phyloP scores from a whole-genome alignment of 1,140 invertebrate species.

The Aleiodes sp. region DNA sequence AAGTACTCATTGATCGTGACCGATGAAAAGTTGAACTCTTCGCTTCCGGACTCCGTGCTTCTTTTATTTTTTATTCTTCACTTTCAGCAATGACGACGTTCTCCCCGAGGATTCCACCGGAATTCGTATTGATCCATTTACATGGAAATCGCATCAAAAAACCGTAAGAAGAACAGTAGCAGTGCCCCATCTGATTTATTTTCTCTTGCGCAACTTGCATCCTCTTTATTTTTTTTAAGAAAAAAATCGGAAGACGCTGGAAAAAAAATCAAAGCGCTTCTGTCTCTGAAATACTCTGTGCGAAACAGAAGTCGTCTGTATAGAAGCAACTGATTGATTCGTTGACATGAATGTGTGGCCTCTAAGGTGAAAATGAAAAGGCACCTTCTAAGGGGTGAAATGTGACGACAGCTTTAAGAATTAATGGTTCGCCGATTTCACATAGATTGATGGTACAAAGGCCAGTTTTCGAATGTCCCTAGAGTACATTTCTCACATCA shows the following conservation, averaged over 20 bases:
- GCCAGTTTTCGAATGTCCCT: background rate
- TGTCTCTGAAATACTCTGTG: background rate
- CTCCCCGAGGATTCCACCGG: too few relatives aligned
- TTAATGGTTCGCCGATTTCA: slow-evolving; percentile 32
- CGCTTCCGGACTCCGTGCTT: too few relatives aligned
- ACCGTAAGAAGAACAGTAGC: too few relatives aligned
- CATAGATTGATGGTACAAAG: background rate
- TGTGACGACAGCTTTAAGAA: slow-evolving; percentile 26
- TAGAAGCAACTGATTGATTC: slow-evolving; percentile 28
- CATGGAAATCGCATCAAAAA: slow-evolving; percentile 12
- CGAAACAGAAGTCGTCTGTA: background rate
- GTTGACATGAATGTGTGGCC: background rate
- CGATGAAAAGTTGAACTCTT: too few relatives aligned
- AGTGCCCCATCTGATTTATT: too few relatives aligned
- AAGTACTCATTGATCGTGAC: background rate
- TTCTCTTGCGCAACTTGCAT: too few relatives aligned
- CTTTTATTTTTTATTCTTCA: too few relatives aligned
- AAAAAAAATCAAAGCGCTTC: background rate
- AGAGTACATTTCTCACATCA: slow-evolving; percentile 3
- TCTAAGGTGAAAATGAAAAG: background rate
- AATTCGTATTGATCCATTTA: slow-evolving; percentile 1
- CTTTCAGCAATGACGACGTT: too few relatives aligned
- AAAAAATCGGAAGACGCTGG: too few relatives aligned
- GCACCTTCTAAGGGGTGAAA: background rate
- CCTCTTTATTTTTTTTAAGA: background rate